Evolutionary conservation across 2,113 vertebrate species (phyloP).

Genomic region (Trematomus loennbergii): DNA sequence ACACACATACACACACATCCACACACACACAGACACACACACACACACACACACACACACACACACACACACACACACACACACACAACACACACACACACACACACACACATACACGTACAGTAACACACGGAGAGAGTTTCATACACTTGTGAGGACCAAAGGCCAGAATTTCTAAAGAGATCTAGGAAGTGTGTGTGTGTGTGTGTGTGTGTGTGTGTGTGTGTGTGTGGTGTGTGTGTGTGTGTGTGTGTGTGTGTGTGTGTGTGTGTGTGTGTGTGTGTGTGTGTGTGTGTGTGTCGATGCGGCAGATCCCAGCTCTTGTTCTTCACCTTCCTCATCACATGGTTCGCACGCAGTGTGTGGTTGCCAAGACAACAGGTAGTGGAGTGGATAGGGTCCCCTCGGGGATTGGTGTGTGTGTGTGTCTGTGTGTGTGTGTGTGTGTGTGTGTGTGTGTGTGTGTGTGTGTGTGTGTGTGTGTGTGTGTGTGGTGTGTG

Average conservation of each 20-base stretch:
- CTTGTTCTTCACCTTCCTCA: slow-evolving; percentile 73
- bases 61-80: too few species aligned
- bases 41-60: not conserved
- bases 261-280: slow-evolving; percentile 9
- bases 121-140: not conserved
- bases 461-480: too few species aligned
- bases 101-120: not conserved
- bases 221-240: slow-evolving; percentile 19
- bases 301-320: slow-evolving; percentile 58
- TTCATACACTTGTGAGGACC: slow-evolving; percentile 31
- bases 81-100: too few species aligned
- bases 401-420: slow-evolving; percentile 62
- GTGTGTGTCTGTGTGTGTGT: slow-evolving; percentile 35
- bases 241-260: slow-evolving; percentile 6
- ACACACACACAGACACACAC: too few species aligned
- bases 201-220: slow-evolving; percentile 9
- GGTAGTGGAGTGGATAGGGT: slow-evolving; percentile 78
- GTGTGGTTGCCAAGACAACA: slow-evolving; percentile 83
- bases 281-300: slow-evolving; percentile 13
- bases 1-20: not conserved
- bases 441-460: slow-evolving; percentile 25
- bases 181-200: slow-evolving; percentile 35
- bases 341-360: slow-evolving; percentile 76
- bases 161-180: slow-evolving; percentile 18
- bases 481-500: too few species aligned